Evolutionary conservation across 30 jellyfish, hydroid and myxozoan species (phyloP), one percentile per base, ranked within the genome.

Genomic region (Nemopilema nomurai): DNA sequence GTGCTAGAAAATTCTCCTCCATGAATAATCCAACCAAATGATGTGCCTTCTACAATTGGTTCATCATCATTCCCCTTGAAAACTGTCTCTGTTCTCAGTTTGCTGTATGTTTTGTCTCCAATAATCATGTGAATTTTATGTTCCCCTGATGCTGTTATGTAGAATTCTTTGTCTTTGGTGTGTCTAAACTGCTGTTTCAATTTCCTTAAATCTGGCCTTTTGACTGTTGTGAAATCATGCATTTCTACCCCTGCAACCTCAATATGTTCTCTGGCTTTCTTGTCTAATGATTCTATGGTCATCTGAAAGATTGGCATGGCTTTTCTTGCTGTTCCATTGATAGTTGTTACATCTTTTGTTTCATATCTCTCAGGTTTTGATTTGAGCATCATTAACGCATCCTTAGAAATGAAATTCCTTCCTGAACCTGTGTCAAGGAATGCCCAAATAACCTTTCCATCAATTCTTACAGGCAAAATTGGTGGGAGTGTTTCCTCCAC

Each of bases 11-110:
- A 18, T 18, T 8, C 89, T 21, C 89, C 89, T 57, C 81, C 89
- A 79, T 79, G 89, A 29, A 79, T 53, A 1, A 79, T 31, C 80
- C 81, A 79, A 50, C 89, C 80, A 79, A 79, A 79, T 66, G 67
- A 17, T 27, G 89, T 79, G 69, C 81, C 79, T 62, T 78, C 80
- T 17, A 78, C 80, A 13, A 78, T 78, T 78, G 79, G 77, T 32
- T 62, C 79, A 66, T 66, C 89, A 28, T 53, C 17, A 0, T 76
- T 51, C 49, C 87, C 87, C 31, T 76, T 79, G 68, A 19, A 64
- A 66, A 79, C 51, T 33, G 75, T 33, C 71, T 66, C 89, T 27
- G 57, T 70, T 32, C 63, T 70, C 63, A 70, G 6, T 32, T 29
- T 70, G 63, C 81, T 27, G 63, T 70, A 70, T 70, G 63, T 32